These are phyloP conservation scores for Zaprionus lachaisei DNA, from an alignment of 1,140 invertebrate species.

Conservation along the genomic window DNA sequence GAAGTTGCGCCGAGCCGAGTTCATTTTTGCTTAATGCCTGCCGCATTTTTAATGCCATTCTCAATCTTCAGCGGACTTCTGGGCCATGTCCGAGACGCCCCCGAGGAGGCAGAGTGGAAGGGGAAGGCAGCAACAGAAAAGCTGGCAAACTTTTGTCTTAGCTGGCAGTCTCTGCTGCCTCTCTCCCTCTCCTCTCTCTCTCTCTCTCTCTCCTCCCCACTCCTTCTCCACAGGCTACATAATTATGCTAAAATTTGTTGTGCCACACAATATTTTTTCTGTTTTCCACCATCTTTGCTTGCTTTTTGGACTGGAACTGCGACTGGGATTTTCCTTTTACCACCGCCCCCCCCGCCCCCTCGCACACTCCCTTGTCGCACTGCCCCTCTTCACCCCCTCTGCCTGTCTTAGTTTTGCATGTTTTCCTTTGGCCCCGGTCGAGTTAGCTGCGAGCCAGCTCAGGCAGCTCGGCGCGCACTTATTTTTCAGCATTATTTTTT, in stretches of 20 bases:
- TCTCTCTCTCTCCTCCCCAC: background rate
- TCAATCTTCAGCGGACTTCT: conserved; percentile 35
- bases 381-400: background rate
- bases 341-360: background rate
- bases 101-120: background rate
- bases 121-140: background rate
- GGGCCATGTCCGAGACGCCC: conserved; percentile 16
- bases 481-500: conserved; percentile 40
- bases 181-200: background rate
- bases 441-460: conserved; percentile 14
- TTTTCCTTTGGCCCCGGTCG: conserved; percentile 32
- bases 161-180: conserved; percentile 3
- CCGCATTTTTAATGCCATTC: conserved; percentile 75
- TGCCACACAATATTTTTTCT: conserved; percentile 65
- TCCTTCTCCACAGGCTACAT: conserved; percentile 52
- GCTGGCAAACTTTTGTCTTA: conserved; percentile 31
- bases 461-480: conserved; percentile 11
- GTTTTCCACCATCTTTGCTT: conserved; percentile 23
- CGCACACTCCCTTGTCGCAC: background rate
- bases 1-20: conserved; percentile 54
- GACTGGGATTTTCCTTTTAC: conserved; percentile 21
- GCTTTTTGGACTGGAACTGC: conserved; percentile 45
- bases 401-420: conserved; percentile 33
- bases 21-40: conserved; percentile 75
- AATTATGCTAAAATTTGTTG: conserved; percentile 82